These are phyloP conservation scores for Blennius ocellaris DNA, from an alignment of 2,113 vertebrate species.

Conservation along the genomic window DNA sequence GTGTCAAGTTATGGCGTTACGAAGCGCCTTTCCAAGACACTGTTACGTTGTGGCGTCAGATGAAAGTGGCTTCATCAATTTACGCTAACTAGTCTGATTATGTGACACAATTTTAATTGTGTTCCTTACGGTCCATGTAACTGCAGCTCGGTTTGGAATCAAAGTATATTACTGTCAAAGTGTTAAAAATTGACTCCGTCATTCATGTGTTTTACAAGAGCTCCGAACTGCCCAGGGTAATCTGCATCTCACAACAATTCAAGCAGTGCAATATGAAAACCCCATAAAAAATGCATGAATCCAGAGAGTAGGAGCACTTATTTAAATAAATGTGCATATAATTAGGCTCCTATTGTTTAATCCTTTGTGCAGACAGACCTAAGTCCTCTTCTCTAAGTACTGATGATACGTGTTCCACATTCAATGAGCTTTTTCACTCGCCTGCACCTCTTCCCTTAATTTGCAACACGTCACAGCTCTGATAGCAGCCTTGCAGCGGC, in stretches of 20 bases:
- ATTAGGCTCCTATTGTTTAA: slow-evolving; percentile 19
- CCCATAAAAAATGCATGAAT: background rate
- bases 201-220: background rate
- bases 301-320: background rate
- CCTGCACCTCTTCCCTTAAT: background rate
- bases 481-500: background rate
- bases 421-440: background rate
- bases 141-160: too few species aligned
- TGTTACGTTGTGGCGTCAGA: too few species aligned
- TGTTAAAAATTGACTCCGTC: background rate
- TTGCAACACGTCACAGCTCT: slow-evolving; percentile 1
- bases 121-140: too few species aligned
- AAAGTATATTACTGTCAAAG: background rate
- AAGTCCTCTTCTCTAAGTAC: background rate
- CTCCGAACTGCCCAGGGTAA: background rate
- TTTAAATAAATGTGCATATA: slow-evolving; percentile 18
- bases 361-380: slow-evolving; percentile 5
- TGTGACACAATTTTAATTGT: too few species aligned
- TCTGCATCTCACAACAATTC: background rate
- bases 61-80: too few species aligned
- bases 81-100: too few species aligned
- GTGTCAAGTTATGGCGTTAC: too few species aligned
- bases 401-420: background rate
- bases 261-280: background rate
- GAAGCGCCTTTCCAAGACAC: too few species aligned